Evolutionary conservation across 2,113 vertebrate species (phyloP), one percentile per base, ranked within the genome.

Genomic region (Calidris pygmaea): DNA sequence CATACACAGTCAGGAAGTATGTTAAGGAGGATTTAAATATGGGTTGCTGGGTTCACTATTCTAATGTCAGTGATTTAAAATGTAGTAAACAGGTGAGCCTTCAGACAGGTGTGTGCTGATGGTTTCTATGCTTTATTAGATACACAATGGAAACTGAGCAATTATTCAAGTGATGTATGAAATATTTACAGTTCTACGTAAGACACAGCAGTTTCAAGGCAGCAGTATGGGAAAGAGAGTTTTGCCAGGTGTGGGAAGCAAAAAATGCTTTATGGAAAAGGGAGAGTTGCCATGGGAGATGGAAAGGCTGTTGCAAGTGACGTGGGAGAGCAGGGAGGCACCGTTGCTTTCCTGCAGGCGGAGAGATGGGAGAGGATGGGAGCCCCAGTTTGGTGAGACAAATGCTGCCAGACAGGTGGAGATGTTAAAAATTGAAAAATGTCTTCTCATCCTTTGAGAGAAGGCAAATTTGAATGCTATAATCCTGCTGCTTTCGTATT

Each of bases 181-280:
- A 89, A 27, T 72, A n/a, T 63, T 87, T 78, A 58, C 52, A 15
- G 6, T 50, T 62, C 26, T 58, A 6, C 34, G 0, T 27, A 1
- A 41, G 79, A 0, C n/a, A 7, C 5, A 8, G 45, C 34, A 30
- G 74, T 56, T 26, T 7, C 39, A 6, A 29, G 0, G 14, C 74
- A 50, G 60, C 66, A 11, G 62, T 0, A 13, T 0, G 7, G 41
- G 18, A n/a, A 4, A 0, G 22, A 43, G 53, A 23, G 14, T 34
- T 56, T 50, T 55, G 62, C 35, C 43, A 37, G 66, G 30, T 5
- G 71, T 8, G 47, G 56, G 41, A 34, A 45, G 50, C 32, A 21
- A 74, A 43, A 66, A 45, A 24, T 12, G 26, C n/a, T 68, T 9
- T 7, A 17, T 34, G 43, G 37, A 34, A 22, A 5, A 34, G 66